Conservation (phyloP, 35 echinoderm and acorn worm species). For the Hemicentrotus pulcherrimus region DNA sequence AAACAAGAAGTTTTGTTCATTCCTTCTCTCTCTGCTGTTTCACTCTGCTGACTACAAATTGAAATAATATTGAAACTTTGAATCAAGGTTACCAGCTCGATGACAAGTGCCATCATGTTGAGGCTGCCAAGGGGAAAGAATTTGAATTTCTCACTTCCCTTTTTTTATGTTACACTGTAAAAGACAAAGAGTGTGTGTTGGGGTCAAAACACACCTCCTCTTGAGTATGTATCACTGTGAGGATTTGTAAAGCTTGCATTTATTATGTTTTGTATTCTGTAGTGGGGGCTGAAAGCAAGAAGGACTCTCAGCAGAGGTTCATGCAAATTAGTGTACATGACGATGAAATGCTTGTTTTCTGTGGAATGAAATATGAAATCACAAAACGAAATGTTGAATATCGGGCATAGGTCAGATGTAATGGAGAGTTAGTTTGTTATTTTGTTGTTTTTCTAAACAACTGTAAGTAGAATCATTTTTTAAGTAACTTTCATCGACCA, state of each 20-base stretch:
- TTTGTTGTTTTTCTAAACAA: neutral
- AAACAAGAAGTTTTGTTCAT: neutral
- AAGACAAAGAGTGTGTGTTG: neutral
- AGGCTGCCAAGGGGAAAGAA: neutral
- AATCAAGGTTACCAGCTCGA: neutral
- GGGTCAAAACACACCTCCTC: neutral
- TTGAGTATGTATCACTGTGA: neutral
- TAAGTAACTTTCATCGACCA: neutral
- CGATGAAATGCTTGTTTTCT: too few species aligned
- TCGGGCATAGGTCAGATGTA: neutral
- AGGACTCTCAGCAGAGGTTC: too few species aligned
- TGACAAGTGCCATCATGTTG: neutral
- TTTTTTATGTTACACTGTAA: neutral
- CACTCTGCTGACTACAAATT: neutral
- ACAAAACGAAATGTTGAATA: neutral
- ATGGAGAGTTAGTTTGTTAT: neutral
- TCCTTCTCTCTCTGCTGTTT: neutral
- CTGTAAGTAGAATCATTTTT: neutral
- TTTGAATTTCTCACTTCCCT: neutral
- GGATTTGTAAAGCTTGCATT: neutral
- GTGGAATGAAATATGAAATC: too few species aligned
- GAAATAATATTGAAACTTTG: conserved; percentile 20
- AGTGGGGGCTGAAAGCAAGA: too few species aligned
- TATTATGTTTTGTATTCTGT: too few species aligned
- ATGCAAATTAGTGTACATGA: too few species aligned